Conservation (phyloP, 2,797 vertebrate species). For the Galago senegalensis region DNA sequence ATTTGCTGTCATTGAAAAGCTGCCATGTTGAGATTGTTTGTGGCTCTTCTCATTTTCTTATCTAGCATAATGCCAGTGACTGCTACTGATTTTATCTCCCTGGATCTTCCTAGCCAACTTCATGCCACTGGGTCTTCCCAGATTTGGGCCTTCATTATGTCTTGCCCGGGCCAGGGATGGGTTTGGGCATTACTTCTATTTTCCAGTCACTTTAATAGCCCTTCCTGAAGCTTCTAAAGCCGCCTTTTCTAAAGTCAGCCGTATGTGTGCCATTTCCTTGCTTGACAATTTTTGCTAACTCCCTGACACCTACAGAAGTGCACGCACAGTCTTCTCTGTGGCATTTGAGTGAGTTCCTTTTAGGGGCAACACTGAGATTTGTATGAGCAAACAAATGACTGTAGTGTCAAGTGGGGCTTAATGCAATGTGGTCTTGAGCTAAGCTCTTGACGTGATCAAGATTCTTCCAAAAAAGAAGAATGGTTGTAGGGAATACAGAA, state of each 20-base stretch:
- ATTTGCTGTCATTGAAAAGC: background rate
- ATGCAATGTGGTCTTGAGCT: constrained; percentile 7
- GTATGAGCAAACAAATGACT: background rate
- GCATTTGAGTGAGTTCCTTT: constrained; percentile 14
- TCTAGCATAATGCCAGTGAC: background rate
- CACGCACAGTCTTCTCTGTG: background rate
- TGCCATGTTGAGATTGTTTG: background rate
- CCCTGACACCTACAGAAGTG: background rate
- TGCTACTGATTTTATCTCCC: background rate
- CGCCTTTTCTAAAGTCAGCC: background rate
- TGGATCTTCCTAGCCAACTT: background rate
- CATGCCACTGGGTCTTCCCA: background rate
- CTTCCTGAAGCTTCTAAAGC: background rate
- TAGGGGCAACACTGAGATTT: background rate
- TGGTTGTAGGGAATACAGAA: background rate
- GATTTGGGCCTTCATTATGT: background rate
- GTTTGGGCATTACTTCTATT: background rate
- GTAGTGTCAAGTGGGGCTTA: background rate
- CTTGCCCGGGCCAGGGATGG: background rate
- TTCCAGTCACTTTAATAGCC: background rate
- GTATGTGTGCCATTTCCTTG: background rate
- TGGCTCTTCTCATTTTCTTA: background rate
- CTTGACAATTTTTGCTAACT: constrained; percentile 9
- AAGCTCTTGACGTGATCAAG: constrained; percentile 1
- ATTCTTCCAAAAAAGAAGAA: background rate